Base-by-base conservation (phyloP, 2,888 invertebrate genomes). In the Calliopum simillimum region DNA sequence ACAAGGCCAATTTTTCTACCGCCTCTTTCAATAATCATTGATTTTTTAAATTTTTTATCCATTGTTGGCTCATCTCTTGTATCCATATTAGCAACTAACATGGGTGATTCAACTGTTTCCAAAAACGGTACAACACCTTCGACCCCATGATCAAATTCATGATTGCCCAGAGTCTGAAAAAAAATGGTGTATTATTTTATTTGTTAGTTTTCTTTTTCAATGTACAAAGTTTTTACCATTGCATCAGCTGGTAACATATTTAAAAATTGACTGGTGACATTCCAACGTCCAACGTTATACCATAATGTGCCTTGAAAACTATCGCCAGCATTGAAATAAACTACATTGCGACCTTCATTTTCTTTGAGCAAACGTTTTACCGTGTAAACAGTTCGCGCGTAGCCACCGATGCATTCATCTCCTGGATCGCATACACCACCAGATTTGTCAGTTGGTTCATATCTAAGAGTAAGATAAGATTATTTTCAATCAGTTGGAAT, bases 221-320 rank as follows among this genome's bases (percentile, higher is more conserved):
- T 33, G 8, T 41, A 25, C 8, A 46, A 49, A 21, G 4, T 21
- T 13, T 66, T 51, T 86, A 93, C 93, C 88, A 93, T 91, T 1
- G 90, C 95, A 81, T 94, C 94, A 77, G 93, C 92, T 0, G 91
- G 90, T 66, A 95, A 81, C 77, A 90, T 84, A 80, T 95, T 94
- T 86, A 95, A 89, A 78, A 95, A 93, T 77, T 91, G 82, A 65
- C 92, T 90, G 0, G 93, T 93, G 0, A 92, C 90, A 75, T 91
- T 91, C 91, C 92, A 93, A 77, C 90, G 89, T n/a, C 91, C 88
- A 5, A 93, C 79, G 19, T 91, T 91, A 79, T 94, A 94, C 93
- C 94, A 95, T n/a, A 94, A 87, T 0, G 94, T 94, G 0, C 95
- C 95, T 82, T 94, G 94, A 82, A 91, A 96, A 81, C 92, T 92